Evolutionary conservation across 2,113 vertebrate species (phyloP), one percentile per base, ranked within the genome.

Genomic region (Hylia prasina): DNA sequence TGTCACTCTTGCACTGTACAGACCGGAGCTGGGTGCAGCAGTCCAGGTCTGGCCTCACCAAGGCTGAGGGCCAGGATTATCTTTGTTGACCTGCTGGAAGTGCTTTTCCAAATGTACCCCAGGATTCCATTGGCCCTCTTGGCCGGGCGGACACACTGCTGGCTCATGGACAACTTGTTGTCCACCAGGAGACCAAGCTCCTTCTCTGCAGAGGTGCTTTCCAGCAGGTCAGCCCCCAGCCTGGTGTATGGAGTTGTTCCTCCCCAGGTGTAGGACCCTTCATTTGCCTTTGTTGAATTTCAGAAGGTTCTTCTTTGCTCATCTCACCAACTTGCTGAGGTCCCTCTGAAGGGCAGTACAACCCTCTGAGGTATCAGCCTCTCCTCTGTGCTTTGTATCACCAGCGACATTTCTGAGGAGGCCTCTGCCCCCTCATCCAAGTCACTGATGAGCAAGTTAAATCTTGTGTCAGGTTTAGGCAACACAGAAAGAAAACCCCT

Each of bases 71-170:
- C 9, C 7, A 45, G 37, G 58, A 28, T 66, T 33, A 19, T 15
- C 7, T 27, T 22, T 16, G 14, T 11, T 9, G 4, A 77, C 63
- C 9, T 21, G 19, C 27, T 73, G 44, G 13, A 20, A 51, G 9
- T 24, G 11, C 6, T 60, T 30, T 82, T 45, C 39, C 61, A 10
- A 24, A 51, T 3, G 13, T 3, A 30, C 6, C 9, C 19, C 23
- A 45, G 19, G 33, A 58, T 66, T 8, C 19, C 1, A 1, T 7
- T 39, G 8, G 2, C 42, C 4, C 2, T 45, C 33, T 51, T 66
- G 60, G 44, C 37, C 44, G 24, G 19, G 20, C 51, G 19, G 33
- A 2, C 23, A 25, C 13, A 12, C 15, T 66, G 13, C 19, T 75
- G 45, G 12, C 28, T 66, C 51, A 21, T 28, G 45, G 28, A 45